Evolutionary conservation across 2,113 vertebrate species (phyloP).

Genomic region (Hepsetus odoe): DNA sequence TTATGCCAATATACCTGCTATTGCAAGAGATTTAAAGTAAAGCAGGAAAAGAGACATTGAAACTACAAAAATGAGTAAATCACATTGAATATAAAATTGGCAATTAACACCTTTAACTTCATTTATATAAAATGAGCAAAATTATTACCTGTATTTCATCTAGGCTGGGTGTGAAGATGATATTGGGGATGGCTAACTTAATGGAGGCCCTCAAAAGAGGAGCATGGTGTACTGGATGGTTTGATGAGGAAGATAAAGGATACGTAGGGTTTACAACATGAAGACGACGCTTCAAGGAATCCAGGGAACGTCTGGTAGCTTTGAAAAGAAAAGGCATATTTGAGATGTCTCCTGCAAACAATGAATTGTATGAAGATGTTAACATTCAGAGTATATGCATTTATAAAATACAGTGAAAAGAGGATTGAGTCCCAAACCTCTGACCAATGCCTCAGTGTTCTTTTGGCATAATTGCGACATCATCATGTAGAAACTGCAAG

Average conservation of each 20-base stretch:
- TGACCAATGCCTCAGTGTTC: constrained; percentile 82
- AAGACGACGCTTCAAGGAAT: constrained; percentile 73
- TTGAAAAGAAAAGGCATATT: constrained; percentile 36
- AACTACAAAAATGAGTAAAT: too few relatives aligned
- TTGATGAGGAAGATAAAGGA: constrained; percentile 53
- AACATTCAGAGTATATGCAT: background rate
- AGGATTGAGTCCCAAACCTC: constrained; percentile 69
- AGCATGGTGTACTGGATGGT: constrained; percentile 44
- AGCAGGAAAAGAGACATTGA: too few relatives aligned
- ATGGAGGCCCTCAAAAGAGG: constrained; percentile 79
- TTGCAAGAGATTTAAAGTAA: too few relatives aligned
- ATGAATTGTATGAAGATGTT: background rate
- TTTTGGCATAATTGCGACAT: constrained; percentile 80
- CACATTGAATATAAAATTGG: too few relatives aligned
- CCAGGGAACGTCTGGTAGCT: constrained; percentile 79
- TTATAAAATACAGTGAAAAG: background rate
- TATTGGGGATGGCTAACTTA: constrained; percentile 80
- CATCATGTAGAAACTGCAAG: constrained; percentile 79
- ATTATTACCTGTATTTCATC: constrained; percentile 81
- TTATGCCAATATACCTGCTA: too few relatives aligned
- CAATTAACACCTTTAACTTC: background rate
- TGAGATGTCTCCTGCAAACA: background rate
- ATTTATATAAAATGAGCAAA: background rate
- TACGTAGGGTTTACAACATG: constrained; percentile 62
- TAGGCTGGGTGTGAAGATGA: constrained; percentile 79